Conservation (phyloP, 2,888 invertebrate genomes). For the Tipula lateralis region DNA sequence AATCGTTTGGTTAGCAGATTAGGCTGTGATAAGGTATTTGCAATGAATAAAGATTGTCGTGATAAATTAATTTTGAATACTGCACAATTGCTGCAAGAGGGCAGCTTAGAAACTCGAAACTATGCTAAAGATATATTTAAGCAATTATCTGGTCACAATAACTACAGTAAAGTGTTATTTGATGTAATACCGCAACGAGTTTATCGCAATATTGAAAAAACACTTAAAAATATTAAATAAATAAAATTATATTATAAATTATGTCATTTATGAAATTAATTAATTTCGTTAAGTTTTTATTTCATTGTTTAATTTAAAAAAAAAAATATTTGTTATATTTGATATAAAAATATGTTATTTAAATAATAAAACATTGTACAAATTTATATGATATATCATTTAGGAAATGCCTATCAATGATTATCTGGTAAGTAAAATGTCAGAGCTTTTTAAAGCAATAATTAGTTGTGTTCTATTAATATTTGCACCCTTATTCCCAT, state of each 20-base stretch:
- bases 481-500: no score
- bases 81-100: constrained; percentile 79
- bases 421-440: no score
- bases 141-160: constrained; percentile 64
- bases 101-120: constrained; percentile 76
- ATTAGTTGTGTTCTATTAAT: no score
- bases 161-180: constrained; percentile 69
- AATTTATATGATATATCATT: no score
- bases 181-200: constrained; percentile 76
- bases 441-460: no score
- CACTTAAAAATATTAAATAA: constrained; percentile 51
- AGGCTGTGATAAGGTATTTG: constrained; percentile 68
- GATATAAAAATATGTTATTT: background rate
- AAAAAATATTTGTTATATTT: constrained; percentile 2
- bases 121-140: constrained; percentile 75
- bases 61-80: constrained; percentile 74
- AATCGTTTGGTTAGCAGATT: constrained; percentile 65
- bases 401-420: no score
- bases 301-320: background rate
- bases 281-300: constrained; percentile 24
- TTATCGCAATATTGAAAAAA: constrained; percentile 78
- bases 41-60: constrained; percentile 69
- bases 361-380: background rate
- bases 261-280: background rate
- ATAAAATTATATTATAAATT: background rate